Evolutionary conservation across 2,113 vertebrate genomes (phyloP), one percentile per base, ranked within the genome.

Genomic region (Lipotes vexillifer): DNA sequence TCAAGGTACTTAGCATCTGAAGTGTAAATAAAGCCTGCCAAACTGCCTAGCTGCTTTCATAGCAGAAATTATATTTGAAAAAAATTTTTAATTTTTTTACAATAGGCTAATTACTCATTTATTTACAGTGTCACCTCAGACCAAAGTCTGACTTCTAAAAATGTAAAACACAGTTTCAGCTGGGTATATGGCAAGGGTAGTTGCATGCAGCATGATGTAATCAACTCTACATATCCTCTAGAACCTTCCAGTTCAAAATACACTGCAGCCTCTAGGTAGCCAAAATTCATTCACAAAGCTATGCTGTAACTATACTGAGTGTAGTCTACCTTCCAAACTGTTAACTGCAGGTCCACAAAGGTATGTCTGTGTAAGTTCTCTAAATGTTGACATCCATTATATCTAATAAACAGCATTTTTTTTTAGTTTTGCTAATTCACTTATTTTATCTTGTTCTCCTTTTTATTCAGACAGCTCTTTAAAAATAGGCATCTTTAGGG

Each of bases 11-110:
- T 98, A 41, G 92, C 49, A 11, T 21, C 9, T 93, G 49, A 8
- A 96, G 83, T 52, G 75, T 94, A 97, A 97, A 97, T 96, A 92
- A 66, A 81, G 38, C 85, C 65, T 93, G 46, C 66, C 90, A 75
- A 97, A 98, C 38, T 95, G 49, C 55, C 68, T 96, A 23, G 8
- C 61, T 96, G 49, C 27, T 94, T 96, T 97, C 85, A 83, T 3
- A 89, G 6, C 57, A 84, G 87, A 92, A 96, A 93, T 65, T 3
- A 68, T 57, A 81, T 94, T 86, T 66, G 6, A 90, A 31, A 66
- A 25, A 81, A 57, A 80, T 84, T 90, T 92, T 97, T 87, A 80
- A 94, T 15, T 84, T 88, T 93, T 97, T 90, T 82, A 95, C 1
- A 81, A 14, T 66, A 83, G 3, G 2, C 29, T 93, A 94, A 36